Evolutionary conservation across 2,888 invertebrate genomes (phyloP), one percentile per base, ranked within the genome.

Genomic region (Mechanitis messenoides): DNA sequence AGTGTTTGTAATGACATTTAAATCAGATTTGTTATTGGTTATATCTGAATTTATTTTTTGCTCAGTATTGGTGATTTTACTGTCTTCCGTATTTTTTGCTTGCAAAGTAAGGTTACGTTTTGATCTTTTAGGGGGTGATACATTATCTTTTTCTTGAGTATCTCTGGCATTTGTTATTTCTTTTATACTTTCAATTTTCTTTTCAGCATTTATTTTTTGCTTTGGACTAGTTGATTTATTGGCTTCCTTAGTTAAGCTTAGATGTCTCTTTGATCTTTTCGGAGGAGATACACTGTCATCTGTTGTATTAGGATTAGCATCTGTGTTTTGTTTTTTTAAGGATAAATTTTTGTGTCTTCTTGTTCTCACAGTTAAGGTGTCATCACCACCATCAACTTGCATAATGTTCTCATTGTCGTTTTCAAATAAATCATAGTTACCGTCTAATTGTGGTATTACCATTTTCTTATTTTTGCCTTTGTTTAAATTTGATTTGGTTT

Each of bases 371-470:
- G 66, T 61, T 5, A 7, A 31, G n/a, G 64, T 56, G 65, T 89
- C 87, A 74, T 84, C 73, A 75, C 74, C 83, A 28, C 85, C 84
- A 79, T 85, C 84, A 56, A 86, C 46, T 71, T 85, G 84, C 70
- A 80, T 74, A 33, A 87, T 83, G 66, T 81, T 68, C 33, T 79
- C 75, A 70, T 68, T 72, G 58, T 70, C 70, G 70, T 69, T 72
- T 50, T 31, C 50, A 56, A 60, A 69, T 3, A 56, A 66, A 77
- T 92, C 91, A 74, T 87, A 80, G 65, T 79, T 84, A 3, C 93
- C 93, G 83, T 93, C 93, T 55, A 92, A 70, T 72, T 92, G 93
- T 0, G 91, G 77, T 67, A 92, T 85, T 58, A 76, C 73, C 54
- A 60, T 60, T 60, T 79, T 83, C 55, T 73, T 69, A 58, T 45